Evolutionary conservation across 1,140 invertebrate species (phyloP), one percentile per base, ranked within the genome.

Genomic region (Trichonephila clavipes): DNA sequence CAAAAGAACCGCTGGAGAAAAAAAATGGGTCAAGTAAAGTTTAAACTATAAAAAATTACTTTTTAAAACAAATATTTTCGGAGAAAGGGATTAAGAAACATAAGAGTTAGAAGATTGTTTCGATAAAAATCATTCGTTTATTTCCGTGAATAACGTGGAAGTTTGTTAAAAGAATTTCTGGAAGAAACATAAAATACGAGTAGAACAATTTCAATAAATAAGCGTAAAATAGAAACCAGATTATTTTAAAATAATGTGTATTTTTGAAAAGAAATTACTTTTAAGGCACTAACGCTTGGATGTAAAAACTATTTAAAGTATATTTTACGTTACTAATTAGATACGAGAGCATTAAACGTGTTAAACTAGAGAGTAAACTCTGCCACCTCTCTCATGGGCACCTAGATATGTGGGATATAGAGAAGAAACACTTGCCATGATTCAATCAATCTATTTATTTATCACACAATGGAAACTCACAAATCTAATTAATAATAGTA

Each of bases 1-100:
- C 28, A 77, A 40, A 69, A 51, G 66, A 24, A 3, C 66, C 24
- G 7, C 66, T 69, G 2, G 18, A 34, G 72, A 72, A 40, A 77
- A 4, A 77, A 77, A 77, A 12, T 77, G 72, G 72, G 72, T 77
- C 72, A 77, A 77, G 28, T 18, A 77, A 77, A 77, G 72, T 77
- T 40, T 34, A 77, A 77, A 77, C 72, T 77, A 77, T 34, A 51
- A 51, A 51, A 77, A 77, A 34, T 77, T 77, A 77, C 72, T 40
- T 77, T 77, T 34, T 34, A 77, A 77, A 77, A 77, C 72, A 77
- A 77, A 77, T 77, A 18, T 28, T 40, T 77, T 77, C 34, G 34
- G 14, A 34, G 72, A 51, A 77, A 77, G 28, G 28, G 28, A 77
- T 77, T 24, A 77, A 28, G 34, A 18, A 16, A 34, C 72, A 34